A percentile compares a stretch with the other conserved stretches of the same genome.
Conservation (phyloP, 2,797 vertebrate genomes). For the Mus spretus region DNA sequence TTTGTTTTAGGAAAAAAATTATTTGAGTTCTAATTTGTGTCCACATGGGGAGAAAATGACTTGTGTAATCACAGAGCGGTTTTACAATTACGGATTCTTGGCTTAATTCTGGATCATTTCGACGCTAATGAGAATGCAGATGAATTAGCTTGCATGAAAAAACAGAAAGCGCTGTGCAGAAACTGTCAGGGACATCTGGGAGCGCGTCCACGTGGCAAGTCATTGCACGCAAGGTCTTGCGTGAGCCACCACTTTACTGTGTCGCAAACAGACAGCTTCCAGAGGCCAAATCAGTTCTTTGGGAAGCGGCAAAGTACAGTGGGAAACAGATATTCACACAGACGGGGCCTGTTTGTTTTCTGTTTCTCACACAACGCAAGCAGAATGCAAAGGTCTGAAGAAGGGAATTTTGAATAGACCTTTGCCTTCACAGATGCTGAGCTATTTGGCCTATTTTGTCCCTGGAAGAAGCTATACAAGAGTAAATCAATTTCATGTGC, state of each 20-base stretch:
- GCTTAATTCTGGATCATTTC: slow-evolving; percentile 60
- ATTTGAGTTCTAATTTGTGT: slow-evolving; percentile 60
- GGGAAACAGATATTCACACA: background rate
- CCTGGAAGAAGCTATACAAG: background rate
- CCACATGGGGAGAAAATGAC: slow-evolving; percentile 39
- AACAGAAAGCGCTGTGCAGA: background rate
- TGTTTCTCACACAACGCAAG: background rate
- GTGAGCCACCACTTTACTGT: background rate
- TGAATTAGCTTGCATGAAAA: slow-evolving; percentile 30
- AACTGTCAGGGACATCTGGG: background rate
- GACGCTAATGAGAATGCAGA: slow-evolving; percentile 12
- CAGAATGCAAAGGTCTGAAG: background rate
- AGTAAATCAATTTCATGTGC: slow-evolving; percentile 80
- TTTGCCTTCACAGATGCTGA: slow-evolving; percentile 47
- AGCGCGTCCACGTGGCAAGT: background rate
- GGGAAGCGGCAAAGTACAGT: slow-evolving; percentile 3
- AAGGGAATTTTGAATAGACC: slow-evolving; percentile 35
- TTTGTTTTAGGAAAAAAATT: background rate
- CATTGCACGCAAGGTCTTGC: background rate
- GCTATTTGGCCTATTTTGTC: slow-evolving; percentile 16
- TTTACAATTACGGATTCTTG: slow-evolving; percentile 51
- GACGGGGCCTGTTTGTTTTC: background rate
- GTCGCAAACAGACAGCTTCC: background rate
- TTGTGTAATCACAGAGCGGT: slow-evolving; percentile 29
- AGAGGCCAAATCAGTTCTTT: slow-evolving; percentile 19